phyloP scores from a whole-genome alignment of 2,797 vertebrate species.

The Lates japonicus region DNA sequence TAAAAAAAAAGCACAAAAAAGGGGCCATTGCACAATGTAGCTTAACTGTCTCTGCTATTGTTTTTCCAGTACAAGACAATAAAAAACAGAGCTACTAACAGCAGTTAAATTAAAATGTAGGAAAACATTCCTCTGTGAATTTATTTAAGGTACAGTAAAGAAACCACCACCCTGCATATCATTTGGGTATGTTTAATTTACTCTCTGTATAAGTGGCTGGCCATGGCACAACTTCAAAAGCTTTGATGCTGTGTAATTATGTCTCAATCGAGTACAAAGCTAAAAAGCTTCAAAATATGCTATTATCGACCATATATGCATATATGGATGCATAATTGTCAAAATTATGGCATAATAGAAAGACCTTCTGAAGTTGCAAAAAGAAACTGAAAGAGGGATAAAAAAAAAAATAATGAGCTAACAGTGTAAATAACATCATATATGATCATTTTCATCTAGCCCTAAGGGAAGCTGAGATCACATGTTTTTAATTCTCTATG shows the following conservation, averaged over 20 bases:
- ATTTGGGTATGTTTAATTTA: slow-evolving; percentile 12
- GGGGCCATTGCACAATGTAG: neutral
- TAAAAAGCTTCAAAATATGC: slow-evolving; percentile 1
- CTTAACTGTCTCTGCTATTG: neutral
- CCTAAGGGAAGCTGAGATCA: slow-evolving; percentile 1
- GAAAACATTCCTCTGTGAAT: slow-evolving; percentile 1
- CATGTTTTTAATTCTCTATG: slow-evolving; percentile 8
- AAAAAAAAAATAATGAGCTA: slow-evolving; percentile 14
- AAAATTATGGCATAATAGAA: neutral
- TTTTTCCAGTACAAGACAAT: slow-evolving; percentile 5
- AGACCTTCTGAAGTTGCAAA: neutral
- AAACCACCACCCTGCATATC: neutral
- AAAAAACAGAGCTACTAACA: slow-evolving; percentile 17
- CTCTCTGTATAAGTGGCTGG: neutral
- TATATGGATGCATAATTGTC: slow-evolving; percentile 20
- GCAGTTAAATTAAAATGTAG: slow-evolving; percentile 1
- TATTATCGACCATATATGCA: neutral
- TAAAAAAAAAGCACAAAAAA: neutral
- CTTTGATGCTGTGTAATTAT: slow-evolving; percentile 53
- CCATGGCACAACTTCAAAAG: neutral
- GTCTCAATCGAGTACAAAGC: neutral
- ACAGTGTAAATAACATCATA: neutral
- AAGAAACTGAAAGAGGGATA: neutral
- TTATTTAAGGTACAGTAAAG: slow-evolving; percentile 20
- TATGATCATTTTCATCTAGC: neutral